Base-by-base conservation (phyloP, 1,140 invertebrate species). In the Pinna nobilis region DNA sequence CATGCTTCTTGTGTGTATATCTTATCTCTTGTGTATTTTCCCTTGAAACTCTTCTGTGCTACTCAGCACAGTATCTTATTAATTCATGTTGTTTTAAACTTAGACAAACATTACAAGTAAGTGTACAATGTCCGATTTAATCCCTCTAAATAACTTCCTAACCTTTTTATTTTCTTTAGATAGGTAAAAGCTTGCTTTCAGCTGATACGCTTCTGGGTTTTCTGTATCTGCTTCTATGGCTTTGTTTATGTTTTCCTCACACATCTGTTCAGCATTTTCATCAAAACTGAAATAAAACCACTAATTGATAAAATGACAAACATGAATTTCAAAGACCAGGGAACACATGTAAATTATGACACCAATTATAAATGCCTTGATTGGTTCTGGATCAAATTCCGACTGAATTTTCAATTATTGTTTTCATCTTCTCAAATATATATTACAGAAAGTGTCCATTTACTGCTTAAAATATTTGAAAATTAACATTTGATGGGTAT, bases 181-280 rank as follows among this genome's bases (percentile, higher is more conserved):
- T 25, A 90, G 66, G 13, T 83, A 74, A 61, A 84, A 90, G 74
- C 83, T 89, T 20, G 89, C 88, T 66, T 85, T 81, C 32, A 87
- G 72, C 61, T 89, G 89, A 66, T 85, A 80, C 2, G 88, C 86
- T 72, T 90, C 89, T 9, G 89, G 84, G 78, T 90, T 90, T 18
- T 81, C 78, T 7, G 70, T 30, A 39, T 90, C 89, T 28, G 74
- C 57, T 39, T 78, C 74, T 39, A 90, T 81, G 1, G 88, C 85
- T 71, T 85, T 84, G 13, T 90, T 84, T 32, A 90, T 82, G 61
- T 76, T 77, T 9, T 77, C 69, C 74, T 82, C 79, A 80, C 89
- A 90, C 37, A 81, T 80, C 13, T 81, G 76, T 78, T 90, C 89
- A 7, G 89, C 88, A 67, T 84, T 79, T 55, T 85, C 88, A 59